Conservation (phyloP, 2,797 vertebrate genomes). For the Apodemus agrarius region DNA sequence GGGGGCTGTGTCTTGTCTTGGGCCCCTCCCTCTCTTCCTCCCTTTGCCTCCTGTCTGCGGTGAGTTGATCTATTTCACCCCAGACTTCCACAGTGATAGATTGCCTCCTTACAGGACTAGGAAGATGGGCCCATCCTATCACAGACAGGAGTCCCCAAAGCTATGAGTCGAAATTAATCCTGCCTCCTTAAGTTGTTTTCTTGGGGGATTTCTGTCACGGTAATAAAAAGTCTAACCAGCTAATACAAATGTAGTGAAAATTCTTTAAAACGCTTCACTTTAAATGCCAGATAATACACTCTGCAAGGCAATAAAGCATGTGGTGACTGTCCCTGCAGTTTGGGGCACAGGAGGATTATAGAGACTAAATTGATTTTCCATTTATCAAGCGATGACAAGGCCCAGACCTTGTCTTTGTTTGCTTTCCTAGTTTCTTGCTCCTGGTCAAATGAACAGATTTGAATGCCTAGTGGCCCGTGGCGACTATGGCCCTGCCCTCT, state of each 20-base stretch:
- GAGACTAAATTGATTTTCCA: not conserved
- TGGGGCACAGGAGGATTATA: not conserved
- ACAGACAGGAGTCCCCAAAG: not conserved
- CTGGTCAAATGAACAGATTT: not conserved
- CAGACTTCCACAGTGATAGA: not conserved
- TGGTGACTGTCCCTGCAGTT: not conserved
- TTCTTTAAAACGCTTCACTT: constrained; percentile 15
- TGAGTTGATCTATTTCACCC: not conserved
- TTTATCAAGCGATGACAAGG: not conserved
- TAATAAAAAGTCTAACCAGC: not conserved
- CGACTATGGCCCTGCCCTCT: not conserved
- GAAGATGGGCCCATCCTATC: not conserved
- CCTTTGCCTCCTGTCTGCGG: not conserved
- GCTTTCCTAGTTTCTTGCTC: constrained; percentile 15
- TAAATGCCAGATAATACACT: not conserved
- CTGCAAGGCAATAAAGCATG: not conserved
- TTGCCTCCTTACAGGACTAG: not conserved
- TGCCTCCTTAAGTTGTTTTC: not conserved
- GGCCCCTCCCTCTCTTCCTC: no score
- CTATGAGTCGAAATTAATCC: not conserved
- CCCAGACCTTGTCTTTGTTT: not conserved
- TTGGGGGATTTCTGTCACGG: not conserved
- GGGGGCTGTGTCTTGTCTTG: no score
- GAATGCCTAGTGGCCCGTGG: not conserved
- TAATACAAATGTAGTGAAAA: not conserved